Evolutionary conservation across 2,113 vertebrate genomes (phyloP).

Genomic region (Amazona vittata): DNA sequence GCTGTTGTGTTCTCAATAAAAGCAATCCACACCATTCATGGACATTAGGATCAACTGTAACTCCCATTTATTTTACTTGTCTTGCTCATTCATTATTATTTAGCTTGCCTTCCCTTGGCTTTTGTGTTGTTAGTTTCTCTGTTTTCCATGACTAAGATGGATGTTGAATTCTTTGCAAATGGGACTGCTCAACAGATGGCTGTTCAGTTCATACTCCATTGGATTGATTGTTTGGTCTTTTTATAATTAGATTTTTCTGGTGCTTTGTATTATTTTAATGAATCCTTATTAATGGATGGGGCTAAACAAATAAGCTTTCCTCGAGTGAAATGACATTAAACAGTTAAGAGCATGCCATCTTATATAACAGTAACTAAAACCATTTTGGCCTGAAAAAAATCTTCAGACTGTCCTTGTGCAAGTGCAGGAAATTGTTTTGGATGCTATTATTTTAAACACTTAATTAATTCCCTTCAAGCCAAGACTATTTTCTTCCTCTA

Average conservation of each 20-base stretch:
- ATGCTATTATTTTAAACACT: slow-evolving; percentile 18
- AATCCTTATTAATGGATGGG: slow-evolving; percentile 43
- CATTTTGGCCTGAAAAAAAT: not conserved
- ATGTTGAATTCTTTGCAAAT: slow-evolving; percentile 39
- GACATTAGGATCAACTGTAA: not conserved
- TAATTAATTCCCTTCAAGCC: slow-evolving; percentile 37
- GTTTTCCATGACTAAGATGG: not conserved
- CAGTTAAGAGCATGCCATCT: not conserved
- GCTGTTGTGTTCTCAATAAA: not conserved
- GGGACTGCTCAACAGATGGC: slow-evolving; percentile 55
- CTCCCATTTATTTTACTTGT: not conserved
- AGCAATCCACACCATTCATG: not conserved
- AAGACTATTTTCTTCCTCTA: slow-evolving; percentile 40
- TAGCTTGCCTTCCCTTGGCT: not conserved
- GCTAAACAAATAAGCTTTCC: slow-evolving; percentile 30
- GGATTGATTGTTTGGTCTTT: slow-evolving; percentile 49
- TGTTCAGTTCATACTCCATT: slow-evolving; percentile 50
- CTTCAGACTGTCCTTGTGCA: not conserved
- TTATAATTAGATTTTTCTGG: slow-evolving; percentile 54
- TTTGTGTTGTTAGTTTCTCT: not conserved
- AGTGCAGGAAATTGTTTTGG: not conserved
- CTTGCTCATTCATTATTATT: not conserved
- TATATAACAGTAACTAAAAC: not conserved
- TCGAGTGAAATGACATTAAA: slow-evolving; percentile 1
- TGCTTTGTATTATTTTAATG: slow-evolving; percentile 67